Base-by-base conservation (phyloP, 1,140 invertebrate genomes). In the Camponotus pennsylvanicus region DNA sequence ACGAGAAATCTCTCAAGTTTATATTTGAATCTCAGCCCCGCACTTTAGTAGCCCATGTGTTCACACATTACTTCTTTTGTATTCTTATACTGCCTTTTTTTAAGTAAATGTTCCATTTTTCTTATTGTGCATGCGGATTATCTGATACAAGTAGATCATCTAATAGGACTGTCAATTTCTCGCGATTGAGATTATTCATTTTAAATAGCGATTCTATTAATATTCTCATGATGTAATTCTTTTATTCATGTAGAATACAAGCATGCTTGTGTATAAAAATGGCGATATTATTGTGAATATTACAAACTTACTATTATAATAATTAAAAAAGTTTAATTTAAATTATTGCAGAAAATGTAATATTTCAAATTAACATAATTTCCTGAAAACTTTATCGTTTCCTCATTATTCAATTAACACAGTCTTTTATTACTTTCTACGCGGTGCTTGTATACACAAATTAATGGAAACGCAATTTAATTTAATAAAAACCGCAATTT, bases 61-160 rank as follows among this genome's bases (percentile, higher is more conserved):
- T 37, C 59, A 69, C 27, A 78, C 61, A 27, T 27, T 27, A 27
- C 27, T 27, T 27, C 27, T 67, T 21, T 52, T 18, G 32, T 34
- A 37, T 45, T n/a, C n/a, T 27, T 52, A 67, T 40, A 18, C n/a
- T 32, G 34, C 27, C 15, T 11, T 4, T 27, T 55, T 37, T 55
- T 40, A 37, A 49, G 55, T 37, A 15, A 34, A 52, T 13, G 11
- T 67, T 45, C 13, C 32, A 79, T 79, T 55, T 49, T 67, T 79
- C 34, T 32, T 27, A 3, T 77, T 45, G 34, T 27, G 77, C 77
- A 79, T 69, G 77, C 63, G 34, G 27, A 67, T 79, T 15, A n/a
- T 66, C 7, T 59, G 15, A 52, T 15, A 52, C 40, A 42, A 76
- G 40, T 63, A 45, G 57, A 76, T 37, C 18, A 21, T 59, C 37